Evolutionary conservation across 2,113 vertebrate genomes (phyloP), one percentile per base, ranked within the genome.

Genomic region (Caranx melampygus): DNA sequence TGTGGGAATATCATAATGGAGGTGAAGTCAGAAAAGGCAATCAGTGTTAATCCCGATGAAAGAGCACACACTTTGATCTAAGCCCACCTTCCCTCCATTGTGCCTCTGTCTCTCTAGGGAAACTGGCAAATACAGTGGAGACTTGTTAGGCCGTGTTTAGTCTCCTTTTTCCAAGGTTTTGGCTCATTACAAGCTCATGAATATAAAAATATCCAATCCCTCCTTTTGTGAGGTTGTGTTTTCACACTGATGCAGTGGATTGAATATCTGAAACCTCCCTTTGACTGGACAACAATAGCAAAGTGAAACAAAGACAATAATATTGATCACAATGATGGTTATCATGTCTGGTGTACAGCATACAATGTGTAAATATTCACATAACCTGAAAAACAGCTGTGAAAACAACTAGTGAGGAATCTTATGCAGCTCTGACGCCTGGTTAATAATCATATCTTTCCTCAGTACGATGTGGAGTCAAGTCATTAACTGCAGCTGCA

Each of bases 11-110:
- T 89, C 80, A 76, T 68, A 91, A 91, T 92, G 72, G 79, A 90
- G 77, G 78, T 85, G 66, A 88, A 92, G 83, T 85, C 79, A 60
- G 68, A 72, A 72, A 83, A 90, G 85, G 81, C 79, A 91, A 88
- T 91, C 86, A 86, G 85, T 78, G 88, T 84, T 93, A 91, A 94
- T 94, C 90, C 88, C 87, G 79, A 88, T 64, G 77, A 90, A 89
- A 81, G 84, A 86, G 75, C 72, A 62, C 49, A 78, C 71, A 76
- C 90, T 91, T 89, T 91, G 88, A 90, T 90, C 87, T 82, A 3
- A 44, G 47, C 55, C 47, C 72, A 55, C 45, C 49, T 76, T 79
- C 64, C 51, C 60, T 72, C 63, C 18, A 0, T 61, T 70, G 59
- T 62, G 65, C 16, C 7, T 85, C 82, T 52, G 47, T 82, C 78